Evolutionary conservation across 1,140 invertebrate genomes (phyloP).

Genomic region (Drosophila baimaii): DNA sequence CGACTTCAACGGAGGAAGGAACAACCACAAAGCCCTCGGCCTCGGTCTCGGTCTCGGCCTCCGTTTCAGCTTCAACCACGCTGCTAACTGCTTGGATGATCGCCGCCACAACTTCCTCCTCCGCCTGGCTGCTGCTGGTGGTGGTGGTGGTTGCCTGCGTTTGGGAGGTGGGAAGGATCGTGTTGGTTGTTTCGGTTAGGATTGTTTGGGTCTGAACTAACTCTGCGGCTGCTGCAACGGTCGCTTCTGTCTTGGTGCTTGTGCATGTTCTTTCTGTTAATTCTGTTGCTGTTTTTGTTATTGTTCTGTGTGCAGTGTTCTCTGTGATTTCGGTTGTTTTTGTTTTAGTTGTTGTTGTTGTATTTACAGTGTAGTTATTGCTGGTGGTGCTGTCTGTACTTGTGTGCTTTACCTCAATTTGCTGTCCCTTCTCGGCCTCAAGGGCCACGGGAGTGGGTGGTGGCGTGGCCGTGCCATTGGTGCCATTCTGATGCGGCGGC

Average conservation of each 20-base stretch:
- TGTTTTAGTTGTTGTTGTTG: constrained; percentile 67
- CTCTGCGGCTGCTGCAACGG: constrained; percentile 75
- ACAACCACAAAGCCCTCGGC: constrained; percentile 65
- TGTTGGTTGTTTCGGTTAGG: constrained; percentile 66
- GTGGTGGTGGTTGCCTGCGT: constrained; percentile 42
- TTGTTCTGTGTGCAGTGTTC: constrained; percentile 42
- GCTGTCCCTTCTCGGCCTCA: constrained; percentile 75
- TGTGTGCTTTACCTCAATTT: constrained; percentile 80
- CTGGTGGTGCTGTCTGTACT: constrained; percentile 57
- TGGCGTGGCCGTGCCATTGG: constrained; percentile 70
- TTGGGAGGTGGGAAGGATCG: constrained; percentile 62
- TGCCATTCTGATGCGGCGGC: constrained; percentile 76
- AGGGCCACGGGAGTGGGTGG: constrained; percentile 68
- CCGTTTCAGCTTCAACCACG: constrained; percentile 41
- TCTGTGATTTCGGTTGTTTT: constrained; percentile 54
- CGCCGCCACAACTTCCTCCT: constrained; percentile 74
- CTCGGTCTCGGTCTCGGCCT: constrained; percentile 44
- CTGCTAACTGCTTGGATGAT: constrained; percentile 74
- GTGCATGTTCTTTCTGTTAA: constrained; percentile 35
- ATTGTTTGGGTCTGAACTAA: constrained; percentile 78
- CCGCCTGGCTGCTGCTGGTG: constrained; percentile 36
- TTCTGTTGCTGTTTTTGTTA: constrained; percentile 36
- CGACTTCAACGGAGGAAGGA: constrained; percentile 32
- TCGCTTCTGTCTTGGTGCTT: constrained; percentile 57
- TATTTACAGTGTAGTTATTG: constrained; percentile 71